phyloP scores from a whole-genome alignment of 2,113 vertebrate genomes.

The Lontra canadensis region DNA sequence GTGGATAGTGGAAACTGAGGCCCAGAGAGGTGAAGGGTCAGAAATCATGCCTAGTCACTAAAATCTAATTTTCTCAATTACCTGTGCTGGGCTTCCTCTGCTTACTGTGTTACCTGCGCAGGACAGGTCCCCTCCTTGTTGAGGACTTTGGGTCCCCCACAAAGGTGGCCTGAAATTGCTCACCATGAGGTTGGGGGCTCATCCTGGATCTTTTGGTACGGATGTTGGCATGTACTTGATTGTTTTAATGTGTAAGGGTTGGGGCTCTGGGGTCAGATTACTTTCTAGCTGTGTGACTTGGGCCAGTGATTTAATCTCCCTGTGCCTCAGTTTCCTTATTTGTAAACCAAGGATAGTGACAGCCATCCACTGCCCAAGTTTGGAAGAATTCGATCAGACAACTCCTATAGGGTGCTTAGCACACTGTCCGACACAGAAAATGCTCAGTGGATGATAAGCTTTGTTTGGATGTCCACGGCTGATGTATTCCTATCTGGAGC shows the following conservation, averaged over 20 bases:
- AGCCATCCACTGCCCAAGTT: background rate
- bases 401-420: fast-evolving
- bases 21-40: background rate
- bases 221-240: background rate
- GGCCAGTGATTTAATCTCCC: background rate
- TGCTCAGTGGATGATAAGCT: background rate
- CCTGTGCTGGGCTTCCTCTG: background rate
- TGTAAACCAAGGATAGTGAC: background rate
- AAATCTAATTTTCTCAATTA: background rate
- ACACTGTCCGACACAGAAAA: background rate
- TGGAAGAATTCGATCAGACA: background rate
- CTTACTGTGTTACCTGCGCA: background rate
- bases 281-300: background rate
- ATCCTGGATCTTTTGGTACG: background rate
- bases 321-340: background rate
- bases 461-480: background rate
- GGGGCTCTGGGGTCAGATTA: background rate
- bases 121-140: background rate
- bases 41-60: background rate
- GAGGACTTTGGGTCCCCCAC: background rate
- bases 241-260: fast-evolving
- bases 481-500: background rate
- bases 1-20: background rate
- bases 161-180: background rate
- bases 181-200: background rate